A percentile compares a stretch with the other conserved stretches of the same genome.
phyloP scores from a whole-genome alignment of 2,888 invertebrate genomes.

The Noctua fimbriata region DNA sequence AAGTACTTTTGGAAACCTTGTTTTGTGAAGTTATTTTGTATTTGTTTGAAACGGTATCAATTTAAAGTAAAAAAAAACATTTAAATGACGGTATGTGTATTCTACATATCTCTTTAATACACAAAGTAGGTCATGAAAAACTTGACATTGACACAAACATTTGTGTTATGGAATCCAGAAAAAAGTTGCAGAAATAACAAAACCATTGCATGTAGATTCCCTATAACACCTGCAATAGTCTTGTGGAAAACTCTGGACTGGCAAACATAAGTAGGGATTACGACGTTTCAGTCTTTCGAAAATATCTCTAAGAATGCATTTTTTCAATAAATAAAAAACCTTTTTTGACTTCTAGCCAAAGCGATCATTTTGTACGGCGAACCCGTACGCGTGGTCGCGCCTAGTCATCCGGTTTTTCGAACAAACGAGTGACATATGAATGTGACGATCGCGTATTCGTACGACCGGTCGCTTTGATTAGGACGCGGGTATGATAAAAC shows the following conservation, averaged over 20 bases:
- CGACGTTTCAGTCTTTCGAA: background rate
- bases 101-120: constrained; percentile 5
- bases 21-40: background rate
- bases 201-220: background rate
- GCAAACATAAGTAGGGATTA: background rate
- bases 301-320: background rate
- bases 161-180: background rate
- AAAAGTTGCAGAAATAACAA: background rate
- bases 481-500: background rate
- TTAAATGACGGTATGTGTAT: background rate
- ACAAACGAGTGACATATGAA: background rate
- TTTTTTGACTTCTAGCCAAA: background rate
- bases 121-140: constrained; percentile 22
- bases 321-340: background rate
- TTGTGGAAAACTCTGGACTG: background rate
- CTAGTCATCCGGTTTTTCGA: background rate
- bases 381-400: background rate
- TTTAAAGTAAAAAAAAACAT: background rate
- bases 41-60: background rate
- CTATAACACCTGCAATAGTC: too few relatives aligned
- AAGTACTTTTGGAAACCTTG: background rate
- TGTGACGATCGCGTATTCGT: background rate
- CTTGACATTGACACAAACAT: constrained; percentile 4
- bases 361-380: background rate
- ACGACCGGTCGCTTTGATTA: background rate